Conservation (phyloP, 2,113 vertebrate species). For the Dolichallabes microphthalmus region DNA sequence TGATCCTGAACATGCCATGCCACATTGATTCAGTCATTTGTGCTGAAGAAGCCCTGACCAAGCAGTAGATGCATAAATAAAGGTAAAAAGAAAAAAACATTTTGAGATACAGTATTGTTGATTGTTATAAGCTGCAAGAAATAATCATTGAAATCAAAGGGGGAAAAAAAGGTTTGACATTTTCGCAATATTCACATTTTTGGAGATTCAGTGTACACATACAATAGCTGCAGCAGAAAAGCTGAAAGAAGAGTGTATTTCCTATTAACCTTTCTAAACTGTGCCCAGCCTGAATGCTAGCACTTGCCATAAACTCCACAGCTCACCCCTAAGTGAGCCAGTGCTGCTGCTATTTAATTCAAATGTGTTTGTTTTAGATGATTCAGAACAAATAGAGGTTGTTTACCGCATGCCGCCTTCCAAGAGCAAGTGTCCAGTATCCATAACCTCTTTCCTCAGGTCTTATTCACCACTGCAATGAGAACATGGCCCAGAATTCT, state of each 20-base stretch:
- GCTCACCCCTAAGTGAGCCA: neutral
- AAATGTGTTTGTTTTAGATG: constrained; percentile 17
- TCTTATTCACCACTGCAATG: constrained; percentile 33
- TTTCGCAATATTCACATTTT: too few species aligned
- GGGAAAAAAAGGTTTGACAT: too few species aligned
- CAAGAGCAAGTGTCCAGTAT: constrained; percentile 33
- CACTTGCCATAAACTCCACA: neutral
- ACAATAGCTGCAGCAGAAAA: neutral
- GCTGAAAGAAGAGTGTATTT: neutral
- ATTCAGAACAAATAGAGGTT: constrained; percentile 13
- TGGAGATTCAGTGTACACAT: too few species aligned
- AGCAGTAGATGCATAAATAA: too few species aligned
- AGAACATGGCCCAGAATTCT: constrained; percentile 48
- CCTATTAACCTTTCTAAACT: neutral
- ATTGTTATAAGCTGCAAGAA: too few species aligned
- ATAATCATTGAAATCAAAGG: too few species aligned
- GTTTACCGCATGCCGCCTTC: neutral
- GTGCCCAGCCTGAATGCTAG: neutral
- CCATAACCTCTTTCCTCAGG: constrained; percentile 45
- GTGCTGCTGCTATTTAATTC: neutral
- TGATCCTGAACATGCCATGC: too few species aligned
- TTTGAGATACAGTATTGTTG: too few species aligned
- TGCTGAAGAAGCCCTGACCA: too few species aligned
- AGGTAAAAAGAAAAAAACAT: too few species aligned
- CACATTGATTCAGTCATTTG: too few species aligned